phyloP scores from a whole-genome alignment of 1,140 invertebrate species.

The Saxidomus purpurata region DNA sequence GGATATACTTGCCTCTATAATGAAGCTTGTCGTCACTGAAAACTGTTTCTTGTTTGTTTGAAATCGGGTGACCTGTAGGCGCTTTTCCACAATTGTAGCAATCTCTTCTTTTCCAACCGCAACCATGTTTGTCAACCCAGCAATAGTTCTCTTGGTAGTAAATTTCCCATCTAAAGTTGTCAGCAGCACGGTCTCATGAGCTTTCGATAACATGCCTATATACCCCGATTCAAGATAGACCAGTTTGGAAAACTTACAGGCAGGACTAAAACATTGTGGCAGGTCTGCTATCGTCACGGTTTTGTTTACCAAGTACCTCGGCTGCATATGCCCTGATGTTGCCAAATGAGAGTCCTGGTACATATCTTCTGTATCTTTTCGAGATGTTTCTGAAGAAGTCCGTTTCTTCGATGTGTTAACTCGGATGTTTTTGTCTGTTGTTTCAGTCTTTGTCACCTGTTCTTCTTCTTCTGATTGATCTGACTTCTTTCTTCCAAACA shows the following conservation, averaged over 20 bases:
- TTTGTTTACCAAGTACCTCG: background rate
- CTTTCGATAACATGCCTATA: background rate
- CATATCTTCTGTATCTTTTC: too few relatives aligned
- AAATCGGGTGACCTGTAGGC: too few relatives aligned
- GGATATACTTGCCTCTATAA: background rate
- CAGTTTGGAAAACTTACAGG: conserved; percentile 1
- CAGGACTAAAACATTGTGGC: background rate
- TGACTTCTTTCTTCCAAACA: too few relatives aligned
- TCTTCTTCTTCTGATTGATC: too few relatives aligned
- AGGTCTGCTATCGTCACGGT: background rate
- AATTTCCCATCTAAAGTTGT: background rate
- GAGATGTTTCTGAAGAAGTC: too few relatives aligned
- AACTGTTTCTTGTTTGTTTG: too few relatives aligned
- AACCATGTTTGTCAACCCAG: background rate
- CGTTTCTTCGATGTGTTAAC: too few relatives aligned
- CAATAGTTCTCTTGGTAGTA: background rate
- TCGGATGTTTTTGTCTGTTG: too few relatives aligned
- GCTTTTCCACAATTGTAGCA: too few relatives aligned
- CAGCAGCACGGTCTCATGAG: background rate
- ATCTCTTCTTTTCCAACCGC: background rate
- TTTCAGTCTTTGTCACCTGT: too few relatives aligned
- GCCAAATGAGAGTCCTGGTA: too few relatives aligned
- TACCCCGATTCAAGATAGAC: background rate
- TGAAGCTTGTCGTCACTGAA: background rate
- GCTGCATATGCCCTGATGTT: too few relatives aligned